Conservation (phyloP, 2,113 vertebrate genomes). For the Turnix velox region DNA sequence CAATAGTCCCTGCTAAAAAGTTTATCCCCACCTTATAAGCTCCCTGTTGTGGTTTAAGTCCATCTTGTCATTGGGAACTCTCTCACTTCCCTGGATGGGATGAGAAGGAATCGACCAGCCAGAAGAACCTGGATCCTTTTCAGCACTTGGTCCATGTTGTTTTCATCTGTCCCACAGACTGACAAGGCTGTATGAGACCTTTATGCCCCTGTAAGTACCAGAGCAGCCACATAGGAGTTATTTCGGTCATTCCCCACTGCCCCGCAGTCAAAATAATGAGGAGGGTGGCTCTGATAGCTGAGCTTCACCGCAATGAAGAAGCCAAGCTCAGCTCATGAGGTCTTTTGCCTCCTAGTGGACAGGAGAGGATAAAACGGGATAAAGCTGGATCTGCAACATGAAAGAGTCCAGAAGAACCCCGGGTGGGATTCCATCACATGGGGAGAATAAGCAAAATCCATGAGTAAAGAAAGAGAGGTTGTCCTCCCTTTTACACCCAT, state of each 20-base stretch:
- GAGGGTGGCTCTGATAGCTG: background rate
- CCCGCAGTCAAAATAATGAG: conserved; percentile 33
- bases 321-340: background rate
- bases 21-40: background rate
- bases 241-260: conserved; percentile 20
- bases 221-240: background rate
- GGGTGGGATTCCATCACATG: background rate
- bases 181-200: background rate
- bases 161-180: background rate
- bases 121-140: background rate
- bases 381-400: background rate
- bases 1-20: background rate
- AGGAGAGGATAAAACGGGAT: background rate
- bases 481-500: background rate
- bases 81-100: background rate
- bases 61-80: background rate
- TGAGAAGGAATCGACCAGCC: background rate
- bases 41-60: background rate
- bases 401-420: background rate
- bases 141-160: background rate
- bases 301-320: background rate
- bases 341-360: conserved; percentile 70
- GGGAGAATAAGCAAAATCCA: background rate
- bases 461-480: background rate
- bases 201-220: background rate